Evolutionary conservation across 2,797 vertebrate species (phyloP), one percentile per base, ranked within the genome.

Genomic region (Eupleurogrammus muticus): DNA sequence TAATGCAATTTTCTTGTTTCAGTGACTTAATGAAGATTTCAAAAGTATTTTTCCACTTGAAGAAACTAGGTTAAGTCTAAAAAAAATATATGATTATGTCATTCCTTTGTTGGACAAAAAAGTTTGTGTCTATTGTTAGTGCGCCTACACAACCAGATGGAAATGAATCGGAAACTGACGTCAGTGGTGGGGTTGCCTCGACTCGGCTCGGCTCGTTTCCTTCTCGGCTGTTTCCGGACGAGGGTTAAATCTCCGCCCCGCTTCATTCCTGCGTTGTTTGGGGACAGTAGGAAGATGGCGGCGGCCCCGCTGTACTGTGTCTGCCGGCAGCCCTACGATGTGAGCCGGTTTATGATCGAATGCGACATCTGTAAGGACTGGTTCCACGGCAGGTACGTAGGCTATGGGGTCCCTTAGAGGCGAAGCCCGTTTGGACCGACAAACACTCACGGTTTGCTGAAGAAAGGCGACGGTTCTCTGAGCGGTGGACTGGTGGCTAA

Each of bases 331-430:
- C 96, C 96, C 60, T 98, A 98, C 93, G 97, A 98, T 82, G 97
- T 98, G 91, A 97, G 90, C 95, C 97, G 97, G 94, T 99, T 99
- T 92, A 98, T 99, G 97, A 99, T 99, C 92, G 97, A 98, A 89
- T 99, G 97, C 89, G 97, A 99, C 92, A 94, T 96, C 85, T 99
- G 97, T 95, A 98, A 99, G 91, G 97, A 99, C 94, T 99, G 97
- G 97, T 99, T 99, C 91, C 97, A 98, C 83, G 97, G 97, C 96
- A 97, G 97, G 97, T 98, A 94, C 60, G 94, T 83, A 12, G 78
- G 67, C 21, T 65, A 59, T 20, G 1, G 17, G 12, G 71, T 76
- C 10, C 24, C 44, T 2, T 5, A 19, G 4, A 1, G 14, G 2
- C 3, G 6, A 19, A 10, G 47, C 3, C 12, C 13, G 0, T 16